Conservation (phyloP, 2,797 vertebrate species). For the Acanthiza pusilla region DNA sequence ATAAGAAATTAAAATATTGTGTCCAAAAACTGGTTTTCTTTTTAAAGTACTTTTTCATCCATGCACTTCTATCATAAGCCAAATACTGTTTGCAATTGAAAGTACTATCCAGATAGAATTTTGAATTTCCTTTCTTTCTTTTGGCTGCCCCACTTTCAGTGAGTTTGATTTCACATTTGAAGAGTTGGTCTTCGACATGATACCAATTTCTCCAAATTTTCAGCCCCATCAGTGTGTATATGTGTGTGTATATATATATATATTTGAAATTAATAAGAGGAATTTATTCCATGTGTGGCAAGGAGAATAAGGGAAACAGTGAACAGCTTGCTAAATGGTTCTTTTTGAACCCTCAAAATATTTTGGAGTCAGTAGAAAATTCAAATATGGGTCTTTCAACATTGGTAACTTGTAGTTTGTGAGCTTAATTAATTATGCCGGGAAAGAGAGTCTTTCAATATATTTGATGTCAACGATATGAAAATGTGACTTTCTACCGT, state of each 20-base stretch:
- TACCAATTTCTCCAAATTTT: background rate
- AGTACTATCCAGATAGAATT: background rate
- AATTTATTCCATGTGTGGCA: background rate
- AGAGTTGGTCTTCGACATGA: background rate
- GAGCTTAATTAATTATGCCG: background rate
- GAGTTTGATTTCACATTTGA: background rate
- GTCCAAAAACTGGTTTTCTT: background rate
- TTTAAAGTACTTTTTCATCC: background rate
- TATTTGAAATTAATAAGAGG: background rate
- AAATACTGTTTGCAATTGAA: background rate
- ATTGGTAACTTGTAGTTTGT: background rate
- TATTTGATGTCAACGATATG: background rate
- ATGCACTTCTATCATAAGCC: background rate
- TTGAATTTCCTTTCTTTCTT: background rate
- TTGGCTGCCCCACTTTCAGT: background rate
- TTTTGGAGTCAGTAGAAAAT: background rate
- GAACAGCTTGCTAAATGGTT: background rate
- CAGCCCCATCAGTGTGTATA: background rate
- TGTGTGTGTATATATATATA: fast-evolving
- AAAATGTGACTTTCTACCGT: background rate
- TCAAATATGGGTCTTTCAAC: background rate
- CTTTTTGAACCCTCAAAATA: background rate
- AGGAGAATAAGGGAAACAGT: background rate
- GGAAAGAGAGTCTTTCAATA: background rate
- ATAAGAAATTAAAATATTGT: background rate